Evolutionary conservation across 2,797 vertebrate species (phyloP), one percentile per base, ranked within the genome.

Genomic region (Momotus momota): DNA sequence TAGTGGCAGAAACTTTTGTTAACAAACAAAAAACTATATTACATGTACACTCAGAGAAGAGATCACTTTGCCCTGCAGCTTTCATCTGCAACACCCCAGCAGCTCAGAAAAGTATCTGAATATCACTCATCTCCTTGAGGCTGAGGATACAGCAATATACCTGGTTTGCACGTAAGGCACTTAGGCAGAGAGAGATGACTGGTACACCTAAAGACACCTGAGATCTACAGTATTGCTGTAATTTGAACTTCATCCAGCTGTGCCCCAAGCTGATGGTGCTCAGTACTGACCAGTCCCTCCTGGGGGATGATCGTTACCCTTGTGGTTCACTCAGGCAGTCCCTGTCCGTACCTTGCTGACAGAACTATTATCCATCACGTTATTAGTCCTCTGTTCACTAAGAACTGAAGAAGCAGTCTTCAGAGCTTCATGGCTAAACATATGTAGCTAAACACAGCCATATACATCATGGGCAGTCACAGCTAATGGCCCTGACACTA

Each of bases 281-380:
- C 23, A 58, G 17, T 8, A 46, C 45, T 61, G 38, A 64, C 12
- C 35, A 78, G 15, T 8, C 27, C 10, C 8, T 41, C 40, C 27
- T 25, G 27, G 12, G 27, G 22, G 20, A 26, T 57, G 11, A 21
- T 19, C 38, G 4, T 52, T 64, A 38, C 8, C 15, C 52, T 82
- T 13, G 1, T 0, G 0, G 14, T 46, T 89, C 72, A 33, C 17
- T 71, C 64, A 0, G 1, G 35, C 74, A 61, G 33, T 48, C 10
- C 20, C 33, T 69, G 38, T 51, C 93, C 40, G 51, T 71, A n/a
- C 33, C 25, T 23, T 61, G 13, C 38, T 81, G 66, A 74, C 54
- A 73, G 52, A 81, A 58, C 35, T 46, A 18, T 81, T 60, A 87
- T 45, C 41, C 54, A 69, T 71, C 48, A 20, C 14, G 26, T 69